Percentiles rank a stretch among this genome's conserved stretches.
These are phyloP conservation scores for Mastomys natalensis DNA, from an alignment of 2,113 vertebrate species.

Conservation along the genomic window DNA sequence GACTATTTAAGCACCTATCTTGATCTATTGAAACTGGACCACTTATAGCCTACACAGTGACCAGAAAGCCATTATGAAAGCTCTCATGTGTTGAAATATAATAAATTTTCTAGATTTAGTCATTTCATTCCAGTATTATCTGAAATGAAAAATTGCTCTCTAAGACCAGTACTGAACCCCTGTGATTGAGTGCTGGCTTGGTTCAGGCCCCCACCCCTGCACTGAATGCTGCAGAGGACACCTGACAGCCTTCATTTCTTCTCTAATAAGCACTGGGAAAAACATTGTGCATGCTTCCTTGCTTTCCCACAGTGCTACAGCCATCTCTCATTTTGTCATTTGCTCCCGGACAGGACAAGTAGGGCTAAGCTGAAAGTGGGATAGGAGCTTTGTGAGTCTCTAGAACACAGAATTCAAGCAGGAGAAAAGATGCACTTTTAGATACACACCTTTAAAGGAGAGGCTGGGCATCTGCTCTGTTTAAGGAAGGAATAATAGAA, in stretches of 20 bases:
- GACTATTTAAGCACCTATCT: background rate
- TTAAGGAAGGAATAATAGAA: background rate
- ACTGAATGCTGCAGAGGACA: background rate
- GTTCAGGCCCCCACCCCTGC: background rate
- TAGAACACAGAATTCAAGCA: background rate
- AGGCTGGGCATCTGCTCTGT: background rate
- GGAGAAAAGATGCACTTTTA: background rate
- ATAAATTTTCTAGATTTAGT: slow-evolving; percentile 39
- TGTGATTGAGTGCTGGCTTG: background rate
- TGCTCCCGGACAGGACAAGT: background rate
- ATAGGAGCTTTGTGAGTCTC: background rate
- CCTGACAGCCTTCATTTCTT: background rate
- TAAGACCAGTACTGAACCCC: background rate
- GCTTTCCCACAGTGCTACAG: background rate
- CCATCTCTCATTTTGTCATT: background rate
- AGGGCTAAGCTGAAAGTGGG: background rate
- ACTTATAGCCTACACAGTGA: background rate
- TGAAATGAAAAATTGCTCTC: slow-evolving; percentile 22
- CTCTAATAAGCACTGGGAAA: background rate
- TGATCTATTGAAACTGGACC: background rate
- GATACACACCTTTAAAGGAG: background rate
- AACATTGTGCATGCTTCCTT: background rate
- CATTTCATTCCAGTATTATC: slow-evolving; percentile 6
- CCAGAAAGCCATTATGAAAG: background rate
- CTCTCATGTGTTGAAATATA: background rate